A percentile compares a stretch with the other conserved stretches of the same genome.
Evolutionary conservation across 2,797 vertebrate species (phyloP).

Genomic region (Chelmon rostratus): DNA sequence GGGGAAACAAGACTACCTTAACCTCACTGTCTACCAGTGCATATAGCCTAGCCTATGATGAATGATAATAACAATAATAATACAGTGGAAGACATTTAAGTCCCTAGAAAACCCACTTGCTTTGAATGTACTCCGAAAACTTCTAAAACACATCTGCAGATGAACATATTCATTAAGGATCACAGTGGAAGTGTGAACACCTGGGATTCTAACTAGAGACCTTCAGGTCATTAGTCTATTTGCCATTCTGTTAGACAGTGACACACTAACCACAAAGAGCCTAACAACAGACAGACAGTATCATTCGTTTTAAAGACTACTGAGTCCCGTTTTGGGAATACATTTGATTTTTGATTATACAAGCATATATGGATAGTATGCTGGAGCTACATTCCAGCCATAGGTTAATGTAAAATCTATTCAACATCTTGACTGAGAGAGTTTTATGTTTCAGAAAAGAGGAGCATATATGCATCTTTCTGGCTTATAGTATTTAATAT

Average conservation of each 20-base stretch:
- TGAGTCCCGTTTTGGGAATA: constrained; percentile 5
- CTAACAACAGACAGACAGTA: constrained; percentile 24
- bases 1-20: constrained; percentile 81
- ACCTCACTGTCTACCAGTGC: constrained; percentile 79
- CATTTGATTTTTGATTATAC: neutral
- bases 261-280: constrained; percentile 40
- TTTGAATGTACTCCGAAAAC: constrained; percentile 76
- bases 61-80: constrained; percentile 82
- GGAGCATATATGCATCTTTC: neutral
- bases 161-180: constrained; percentile 73
- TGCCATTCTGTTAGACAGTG: constrained; percentile 53
- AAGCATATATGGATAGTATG: constrained; percentile 22
- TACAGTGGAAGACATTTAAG: constrained; percentile 73
- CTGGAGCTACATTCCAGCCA: neutral
- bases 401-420: neutral
- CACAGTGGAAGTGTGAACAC: constrained; percentile 70
- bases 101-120: constrained; percentile 67
- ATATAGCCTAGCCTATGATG: constrained; percentile 77
- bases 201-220: constrained; percentile 72
- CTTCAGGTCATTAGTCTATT: constrained; percentile 61
- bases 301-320: constrained; percentile 20
- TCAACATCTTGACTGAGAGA: neutral
- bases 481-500: neutral
- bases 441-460: neutral
- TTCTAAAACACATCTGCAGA: constrained; percentile 72